Evolutionary conservation across 2,113 vertebrate species (phyloP), one percentile per base, ranked within the genome.

Genomic region (Chamaea fasciata): DNA sequence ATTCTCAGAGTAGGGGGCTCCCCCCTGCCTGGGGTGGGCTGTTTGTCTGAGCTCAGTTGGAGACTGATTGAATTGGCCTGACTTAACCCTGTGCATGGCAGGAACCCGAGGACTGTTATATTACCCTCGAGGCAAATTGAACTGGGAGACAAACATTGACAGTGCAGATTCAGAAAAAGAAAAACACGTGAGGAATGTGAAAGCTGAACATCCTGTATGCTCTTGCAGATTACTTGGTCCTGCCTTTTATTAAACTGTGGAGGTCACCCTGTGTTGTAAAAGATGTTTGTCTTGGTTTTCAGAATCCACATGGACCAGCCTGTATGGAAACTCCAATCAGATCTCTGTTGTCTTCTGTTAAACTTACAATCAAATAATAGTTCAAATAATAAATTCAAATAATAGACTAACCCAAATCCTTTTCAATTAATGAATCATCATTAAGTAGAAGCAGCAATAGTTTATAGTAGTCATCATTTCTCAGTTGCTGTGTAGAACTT

Each of bases 91-190:
- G 47, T 50, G 78, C 50, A 13, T 59, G 2, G 2, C 0, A 0
- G 78, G 71, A 47, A 47, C 55, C 60, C 3, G 7, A 39, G 46
- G 37, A 20, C 55, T 77, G 52, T 64, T 57, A 3, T 14, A 20
- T 76, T 73, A 23, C 68, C 90, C 78, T 77, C 37, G 53, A 70
- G 71, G 87, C 84, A 94, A 93, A 86, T 21, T 85, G 63, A 85
- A 82, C 75, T 57, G 83, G 47, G 78, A 83, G 79, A 77, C 63
- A 94, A 95, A 91, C 78, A 90, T 14, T 95, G 96, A 88, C 78
- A 49, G 71, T 67, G 78, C 67, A 62, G 75, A 91, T 87, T 92
- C 70, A 86, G 55, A 35, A 92, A 87, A 83, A 86, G 89, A 57
- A 96, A 96, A 95, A 77, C 39, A 75, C 0, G 15, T 55, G 47